Percentiles rank a stretch among this genome's conserved stretches.
These are phyloP conservation scores for Platynereis dumerilii DNA, from an alignment of 2,888 invertebrate genomes.

Conservation along the genomic window DNA sequence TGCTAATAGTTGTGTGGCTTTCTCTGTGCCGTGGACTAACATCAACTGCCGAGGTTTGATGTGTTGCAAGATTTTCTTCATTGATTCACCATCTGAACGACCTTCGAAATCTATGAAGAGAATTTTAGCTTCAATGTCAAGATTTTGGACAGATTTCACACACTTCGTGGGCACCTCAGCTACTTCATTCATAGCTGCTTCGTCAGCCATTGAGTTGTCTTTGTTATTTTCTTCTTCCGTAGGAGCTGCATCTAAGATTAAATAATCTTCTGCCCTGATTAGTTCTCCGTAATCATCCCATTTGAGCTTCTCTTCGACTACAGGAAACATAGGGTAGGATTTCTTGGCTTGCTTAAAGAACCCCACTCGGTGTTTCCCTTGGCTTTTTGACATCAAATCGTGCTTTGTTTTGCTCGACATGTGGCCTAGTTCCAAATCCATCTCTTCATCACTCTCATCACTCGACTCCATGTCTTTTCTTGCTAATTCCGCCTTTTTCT, in stretches of 20 bases:
- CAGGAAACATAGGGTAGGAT: slow-evolving; percentile 96
- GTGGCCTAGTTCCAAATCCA: slow-evolving; percentile 49
- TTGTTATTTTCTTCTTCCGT: slow-evolving; percentile 48
- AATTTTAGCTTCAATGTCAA: slow-evolving; percentile 83
- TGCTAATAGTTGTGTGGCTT: slow-evolving; percentile 75
- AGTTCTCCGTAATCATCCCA: slow-evolving; percentile 97
- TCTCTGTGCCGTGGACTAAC: slow-evolving; percentile 76
- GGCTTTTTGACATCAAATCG: slow-evolving; percentile 74
- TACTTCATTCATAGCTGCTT: slow-evolving; percentile 13
- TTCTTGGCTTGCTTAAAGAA: slow-evolving; percentile 88
- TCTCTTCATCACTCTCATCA: slow-evolving; percentile 58
- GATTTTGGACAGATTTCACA: slow-evolving; percentile 74
- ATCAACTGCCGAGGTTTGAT: slow-evolving; percentile 83
- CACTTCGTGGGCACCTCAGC: slow-evolving; percentile 90
- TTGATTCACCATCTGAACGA: slow-evolving; percentile 70
- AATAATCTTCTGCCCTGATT: slow-evolving; percentile 88
- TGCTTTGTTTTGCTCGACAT: slow-evolving; percentile 73
- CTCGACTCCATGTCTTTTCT: slow-evolving; percentile 53
- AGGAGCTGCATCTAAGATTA: slow-evolving; percentile 72
- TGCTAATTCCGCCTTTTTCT: slow-evolving; percentile 40
- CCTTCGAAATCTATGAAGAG: slow-evolving; percentile 98
- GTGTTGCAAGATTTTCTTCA: slow-evolving; percentile 74
- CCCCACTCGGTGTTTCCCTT: slow-evolving; percentile 65
- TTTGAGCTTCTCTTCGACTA: slow-evolving; percentile 87
- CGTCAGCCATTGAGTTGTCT: slow-evolving; percentile 18